Evolutionary conservation across 1,140 invertebrate species (phyloP), one percentile per base, ranked within the genome.

Genomic region (Parasteatoda tepidariorum): DNA sequence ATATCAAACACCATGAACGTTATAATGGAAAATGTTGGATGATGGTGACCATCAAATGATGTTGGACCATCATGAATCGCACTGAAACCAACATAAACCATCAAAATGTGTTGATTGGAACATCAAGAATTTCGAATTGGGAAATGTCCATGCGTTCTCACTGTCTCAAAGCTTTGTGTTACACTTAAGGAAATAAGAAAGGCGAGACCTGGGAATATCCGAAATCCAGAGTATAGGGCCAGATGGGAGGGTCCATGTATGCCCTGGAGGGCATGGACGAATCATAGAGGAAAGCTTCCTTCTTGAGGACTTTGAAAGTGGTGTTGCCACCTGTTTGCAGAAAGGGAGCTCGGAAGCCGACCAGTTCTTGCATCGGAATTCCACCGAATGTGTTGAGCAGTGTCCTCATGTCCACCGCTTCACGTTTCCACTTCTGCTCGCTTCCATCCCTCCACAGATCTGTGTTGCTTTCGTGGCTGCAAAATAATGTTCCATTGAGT

Each of bases 391-490:
- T 86, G 7, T 83, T 75, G 0, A 89, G 26, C 67, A 86, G 86
- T 70, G 85, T 68, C 38, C 86, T 83, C 79, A 88, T 84, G 5
- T 87, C 89, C n/a, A 84, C 84, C 62, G 89, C 88, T 84, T 89
- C 88, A 26, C 85, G 66, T 55, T 84, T 85, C 87, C 85, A 87
- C 66, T 85, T 76, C 22, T 86, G 62, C 11, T 55, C 96, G 34
- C 91, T 92, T 28, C 95, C 95, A 57, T 93, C 92, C 2, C 92
- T 92, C 96, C 96, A 97, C 89, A 75, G 62, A 7, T 86, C 82
- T 13, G 78, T 84, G 48, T 84, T 67, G 18, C 93, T 93, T 88
- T 96, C 94, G 31, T 92, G 86, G 54, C 90, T 91, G 85, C n/a
- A 86, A 86, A 57, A 62, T n/a, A n/a, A n/a, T n/a, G n/a, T n/a